Evolutionary conservation across 2,888 invertebrate genomes (phyloP).

Genomic region (Parnassius apollo): DNA sequence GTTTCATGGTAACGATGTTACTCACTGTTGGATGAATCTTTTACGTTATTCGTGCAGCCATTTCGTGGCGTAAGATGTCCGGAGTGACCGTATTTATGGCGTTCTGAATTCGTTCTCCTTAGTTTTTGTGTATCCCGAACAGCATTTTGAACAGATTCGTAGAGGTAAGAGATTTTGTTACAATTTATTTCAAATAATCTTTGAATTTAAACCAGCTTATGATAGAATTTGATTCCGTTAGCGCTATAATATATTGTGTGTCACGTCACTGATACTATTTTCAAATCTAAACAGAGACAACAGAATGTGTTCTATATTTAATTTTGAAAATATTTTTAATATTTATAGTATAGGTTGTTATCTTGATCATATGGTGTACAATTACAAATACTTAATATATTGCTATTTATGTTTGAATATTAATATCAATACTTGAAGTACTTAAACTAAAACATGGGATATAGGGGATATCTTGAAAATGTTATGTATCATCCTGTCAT

Average conservation of each 20-base stretch:
- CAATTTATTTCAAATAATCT: conserved; percentile 14
- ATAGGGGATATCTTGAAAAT: background rate
- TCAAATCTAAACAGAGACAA: conserved; percentile 9
- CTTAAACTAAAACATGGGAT: background rate
- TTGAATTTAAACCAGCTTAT: conserved; percentile 5
- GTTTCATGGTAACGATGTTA: conserved; percentile 53
- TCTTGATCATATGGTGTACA: conserved; percentile 1
- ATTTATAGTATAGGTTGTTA: conserved; percentile 2
- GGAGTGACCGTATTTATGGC: conserved; percentile 61
- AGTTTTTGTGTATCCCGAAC: conserved; percentile 61
- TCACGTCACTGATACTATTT: conserved; percentile 18
- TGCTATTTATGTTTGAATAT: too few species aligned
- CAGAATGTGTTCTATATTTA: conserved; percentile 11
- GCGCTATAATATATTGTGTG: conserved; percentile 17
- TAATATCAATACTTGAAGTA: background rate
- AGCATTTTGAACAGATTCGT: conserved; percentile 46
- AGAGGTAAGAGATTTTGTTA: conserved; percentile 51
- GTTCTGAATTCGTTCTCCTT: conserved; percentile 63
- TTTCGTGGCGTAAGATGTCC: conserved; percentile 71
- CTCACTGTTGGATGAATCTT: conserved; percentile 57
- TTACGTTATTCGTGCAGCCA: conserved; percentile 73
- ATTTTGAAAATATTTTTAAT: background rate
- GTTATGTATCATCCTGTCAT: conserved; percentile 21
- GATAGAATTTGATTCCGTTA: conserved; percentile 14
- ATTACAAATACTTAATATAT: too few species aligned